Evolutionary conservation across 1,140 invertebrate genomes (phyloP), one percentile per base, ranked within the genome.

Genomic region (Hylaeus anthracinus): DNA sequence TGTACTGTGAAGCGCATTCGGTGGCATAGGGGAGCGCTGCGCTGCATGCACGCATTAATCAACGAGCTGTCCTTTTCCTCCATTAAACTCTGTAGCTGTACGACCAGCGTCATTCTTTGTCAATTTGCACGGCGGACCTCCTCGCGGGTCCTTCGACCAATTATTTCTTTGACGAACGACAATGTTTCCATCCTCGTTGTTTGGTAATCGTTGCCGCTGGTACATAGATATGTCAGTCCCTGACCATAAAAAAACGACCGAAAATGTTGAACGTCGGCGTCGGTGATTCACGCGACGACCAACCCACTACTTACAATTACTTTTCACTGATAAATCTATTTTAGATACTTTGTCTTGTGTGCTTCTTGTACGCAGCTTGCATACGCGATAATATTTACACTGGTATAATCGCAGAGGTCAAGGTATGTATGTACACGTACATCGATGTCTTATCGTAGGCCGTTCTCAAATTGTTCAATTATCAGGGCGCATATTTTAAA

Each of bases 21-120:
- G 12, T 37, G 48, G 12, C 55, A 83, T 79, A 82, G 60, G 72
- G 72, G 82, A 69, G 64, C 64, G 75, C 51, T 58, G 72, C 64
- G 75, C 51, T 58, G 72, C 64, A 60, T 71, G 66, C 81, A 82
- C 51, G 37, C 71, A 71, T 82, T 82, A 79, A 79, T 79, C 75
- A 72, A 45, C 53, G 39, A 55, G 67, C 67, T 71, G 53, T 74
- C 72, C 78, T 83, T 78, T 86, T 76, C 76, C 76, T 82, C 66
- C 79, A 66, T 79, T 82, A 58, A 77, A 79, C 66, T 72, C 63
- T 77, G 45, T 63, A 67, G 14, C 63, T 77, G 45, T 63, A 67
- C 14, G n/a, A 53, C 69, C n/a, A 69, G 64, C 48, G 65, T 75
- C 85, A 88, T 90, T 91, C 84, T 89, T 90, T 83, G 82, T 81